A percentile compares a stretch with the other conserved stretches of the same genome.
phyloP scores from a whole-genome alignment of 2,797 vertebrate genomes.

The Harpagifer antarcticus region DNA sequence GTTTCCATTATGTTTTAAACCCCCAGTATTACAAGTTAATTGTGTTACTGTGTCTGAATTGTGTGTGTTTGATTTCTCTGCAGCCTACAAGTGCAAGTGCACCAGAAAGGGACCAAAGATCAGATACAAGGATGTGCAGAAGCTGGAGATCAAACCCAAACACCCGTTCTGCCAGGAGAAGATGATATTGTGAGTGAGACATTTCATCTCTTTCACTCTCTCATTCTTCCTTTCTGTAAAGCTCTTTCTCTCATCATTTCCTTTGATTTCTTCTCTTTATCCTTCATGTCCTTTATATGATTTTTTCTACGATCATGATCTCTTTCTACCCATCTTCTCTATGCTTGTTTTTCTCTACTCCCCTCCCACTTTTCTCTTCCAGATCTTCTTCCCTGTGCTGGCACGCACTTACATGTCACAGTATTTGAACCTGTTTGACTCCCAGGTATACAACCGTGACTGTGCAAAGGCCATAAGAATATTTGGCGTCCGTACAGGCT shows the following conservation, averaged over 20 bases:
- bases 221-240: too few relatives aligned
- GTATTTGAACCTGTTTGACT: slow-evolving; percentile 6
- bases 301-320: slow-evolving; percentile 4
- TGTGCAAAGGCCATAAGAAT: background rate
- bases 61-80: slow-evolving; percentile 28
- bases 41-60: background rate
- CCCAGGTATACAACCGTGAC: slow-evolving; percentile 1
- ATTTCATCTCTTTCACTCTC: background rate
- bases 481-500: background rate
- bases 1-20: slow-evolving; percentile 3
- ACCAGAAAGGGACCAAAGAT: slow-evolving; percentile 99
- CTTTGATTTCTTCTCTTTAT: background rate
- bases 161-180: slow-evolving; percentile 98
- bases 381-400: background rate
- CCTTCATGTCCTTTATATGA: background rate
- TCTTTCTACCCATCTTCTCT: background rate
- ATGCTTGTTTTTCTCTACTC: background rate
- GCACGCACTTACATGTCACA: background rate
- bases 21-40: background rate
- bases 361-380: background rate
- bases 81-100: slow-evolving; percentile 98
- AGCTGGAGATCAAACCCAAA: slow-evolving; percentile 98
- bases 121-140: slow-evolving; percentile 96
- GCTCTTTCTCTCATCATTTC: background rate
- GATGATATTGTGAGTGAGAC: slow-evolving; percentile 96